phyloP scores from a whole-genome alignment of 2,888 invertebrate species.

The Eupeodes latifasciatus region DNA sequence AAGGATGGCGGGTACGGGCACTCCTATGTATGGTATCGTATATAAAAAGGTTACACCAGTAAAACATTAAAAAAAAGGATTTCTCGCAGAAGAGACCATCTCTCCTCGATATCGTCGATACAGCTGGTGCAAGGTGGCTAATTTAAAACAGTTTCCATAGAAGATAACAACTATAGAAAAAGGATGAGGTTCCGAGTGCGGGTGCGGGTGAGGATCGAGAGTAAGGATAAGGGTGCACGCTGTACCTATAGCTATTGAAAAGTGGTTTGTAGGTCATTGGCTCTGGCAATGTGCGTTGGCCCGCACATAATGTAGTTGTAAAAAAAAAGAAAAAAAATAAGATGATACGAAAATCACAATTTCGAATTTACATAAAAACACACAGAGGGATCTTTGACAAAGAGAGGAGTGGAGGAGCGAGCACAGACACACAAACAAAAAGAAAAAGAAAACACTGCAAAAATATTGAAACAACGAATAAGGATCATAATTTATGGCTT shows the following conservation, averaged over 20 bases:
- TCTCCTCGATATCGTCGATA: constrained; percentile 10
- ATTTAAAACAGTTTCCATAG: constrained; percentile 52
- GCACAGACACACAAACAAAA: constrained; percentile 2
- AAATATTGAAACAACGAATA: constrained; percentile 37
- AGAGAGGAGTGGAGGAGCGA: constrained; percentile 26
- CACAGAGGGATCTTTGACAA: background rate
- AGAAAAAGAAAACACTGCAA: background rate
- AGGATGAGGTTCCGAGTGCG: background rate
- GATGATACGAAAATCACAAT: constrained; percentile 22
- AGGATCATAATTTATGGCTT: constrained; percentile 65
- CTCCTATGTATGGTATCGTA: background rate
- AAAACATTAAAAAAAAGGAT: constrained; percentile 22
- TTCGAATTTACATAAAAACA: constrained; percentile 63
- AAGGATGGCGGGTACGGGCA: background rate
- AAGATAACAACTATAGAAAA: background rate
- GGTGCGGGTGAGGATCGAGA: too few relatives aligned
- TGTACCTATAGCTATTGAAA: constrained; percentile 53
- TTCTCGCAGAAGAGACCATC: background rate
- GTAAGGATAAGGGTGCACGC: background rate
- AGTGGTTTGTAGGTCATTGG: constrained; percentile 74
- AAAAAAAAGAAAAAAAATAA: background rate
- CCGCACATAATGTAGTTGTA: constrained; percentile 43
- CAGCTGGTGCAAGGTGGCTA: constrained; percentile 44
- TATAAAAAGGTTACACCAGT: constrained; percentile 54
- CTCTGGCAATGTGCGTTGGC: constrained; percentile 62